Evolutionary conservation across 2,113 vertebrate genomes (phyloP), one percentile per base, ranked within the genome.

Genomic region (Orientallactaga bullata): DNA sequence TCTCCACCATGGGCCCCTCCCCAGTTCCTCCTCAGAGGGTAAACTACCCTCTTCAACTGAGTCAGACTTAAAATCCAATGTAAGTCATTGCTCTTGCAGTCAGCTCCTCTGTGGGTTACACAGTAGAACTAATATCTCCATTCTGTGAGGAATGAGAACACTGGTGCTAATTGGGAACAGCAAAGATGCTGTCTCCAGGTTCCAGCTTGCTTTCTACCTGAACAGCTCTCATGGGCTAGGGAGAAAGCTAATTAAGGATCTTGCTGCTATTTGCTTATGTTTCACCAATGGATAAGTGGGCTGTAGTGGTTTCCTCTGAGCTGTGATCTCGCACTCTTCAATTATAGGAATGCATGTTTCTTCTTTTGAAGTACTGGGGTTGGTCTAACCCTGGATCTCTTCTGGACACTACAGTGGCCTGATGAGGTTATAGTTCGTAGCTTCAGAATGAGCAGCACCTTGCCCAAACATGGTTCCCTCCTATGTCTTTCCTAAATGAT

Each of bases 241-340:
- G 37, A 37, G 12, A 15, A 73, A 32, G 20, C 11, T 9, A 11
- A n/a, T 26, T 23, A 4, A 15, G 30, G 65, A 32, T 42, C 6
- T 17, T 2, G 23, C 2, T 39, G 7, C 12, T 4, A 0, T n/a
- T 0, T 9, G 1, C 23, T 30, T 23, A 5, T 0, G 1, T 58
- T 1, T 77, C 72, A 24, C n/a, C 0, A 7, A 32, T 7, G 37
- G 51, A 35, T 0, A 20, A 61, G 58, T 9, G 4, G 17, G 58
- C 30, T 16, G 5, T 6, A 65, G 68, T 47, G 20, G 42, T 63
- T n/a, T 71, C 12, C n/a, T 21, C 24, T 0, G 5, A 35, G 6
- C 13, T 71, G 26, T 37, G 15, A 30, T 3, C 1, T 63, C 24
- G 4, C 5, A 2, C 42, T 39, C 42, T 71, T 28, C 30, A 10